Base-by-base conservation (phyloP, 2,797 vertebrate species). In the Phoxinus dragarum region DNA sequence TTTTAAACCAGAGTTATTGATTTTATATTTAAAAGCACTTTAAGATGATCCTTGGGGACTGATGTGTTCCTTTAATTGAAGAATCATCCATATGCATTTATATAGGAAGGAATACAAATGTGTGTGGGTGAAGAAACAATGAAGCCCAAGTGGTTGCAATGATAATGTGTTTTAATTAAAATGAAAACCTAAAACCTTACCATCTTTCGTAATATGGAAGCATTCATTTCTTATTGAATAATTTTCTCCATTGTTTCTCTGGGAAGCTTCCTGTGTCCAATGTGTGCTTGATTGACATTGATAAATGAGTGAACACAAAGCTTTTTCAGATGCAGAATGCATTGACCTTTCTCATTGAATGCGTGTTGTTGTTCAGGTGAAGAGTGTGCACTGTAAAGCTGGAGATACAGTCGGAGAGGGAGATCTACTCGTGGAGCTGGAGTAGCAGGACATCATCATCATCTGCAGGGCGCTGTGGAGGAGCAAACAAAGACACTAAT, bases 341-440 rank as follows among this genome's bases (percentile, higher is more conserved):
- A 12, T 42, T 40, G 23, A 47, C 44, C 12, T 67, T 17, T 5
- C 9, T 10, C 1, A 31, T 16, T 5, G 52, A 14, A 40, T 84
- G 27, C 72, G 23, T 89, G 54, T 79, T 82, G n/a, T 74, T 87
- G 36, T 81, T 87, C 91, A 99, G 98, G 97, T 99, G 59, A 98
- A 97, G 91, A 94, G 92, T 77, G 96, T 99, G 81, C 96, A 97
- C 86, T 99, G 97, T 92, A 97, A 96, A 87, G 90, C 97, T 5
- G 98, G 97, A 12, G 97, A 98, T 90, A 99, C 98, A 0, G 98
- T 99, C 59, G 98, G 97, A 66, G 98, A 99, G 92, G 98, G 97
- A 84, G 98, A 99, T 91, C 94, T 99, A 84, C 96, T 99, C 8
- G 96, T 99, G 61, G 98, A 99, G 89, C 94, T 99, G 76, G 97